Evolutionary conservation across 2,797 vertebrate species (phyloP), one percentile per base, ranked within the genome.

Genomic region (Hephaestus fuliginosus): DNA sequence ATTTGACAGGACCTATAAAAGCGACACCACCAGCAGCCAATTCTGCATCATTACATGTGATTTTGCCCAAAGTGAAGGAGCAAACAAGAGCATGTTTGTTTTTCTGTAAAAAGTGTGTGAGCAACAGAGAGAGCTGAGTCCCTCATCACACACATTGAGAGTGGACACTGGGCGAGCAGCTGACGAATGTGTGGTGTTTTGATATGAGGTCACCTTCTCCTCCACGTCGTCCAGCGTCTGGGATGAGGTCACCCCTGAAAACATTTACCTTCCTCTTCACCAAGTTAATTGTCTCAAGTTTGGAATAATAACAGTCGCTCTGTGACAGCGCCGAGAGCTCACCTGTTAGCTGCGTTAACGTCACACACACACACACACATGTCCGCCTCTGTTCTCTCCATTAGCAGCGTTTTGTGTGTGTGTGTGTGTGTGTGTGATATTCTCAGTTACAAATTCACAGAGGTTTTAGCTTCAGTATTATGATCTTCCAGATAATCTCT

Each of bases 401-500:
- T 49, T 44, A 44, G 46, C 13, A 14, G 13, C 25, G 68, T 48
- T 80, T 60, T 3, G 30, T 33, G 30, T 33, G 30, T 33, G 30
- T 33, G 25, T 25, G 30, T 73, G 60, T 68, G 56, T 49, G n/a
- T 48, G 60, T 68, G 56, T 49, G n/a, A 41, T 43, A 8, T 20
- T 77, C 57, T 87, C 65, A 71, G 39, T 70, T 80, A 76, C 67
- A 86, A 84, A 83, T 74, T 82, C 71, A 76, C 63, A 65, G 65
- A n/a, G 51, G 71, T 77, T 89, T 88, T 70, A 83, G 60, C 66
- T 69, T 84, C 67, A 56, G 71, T 72, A 76, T 77, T 56, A 79
- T 43, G 52, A 68, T 86, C 70, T 60, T 64, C 36, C 80, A 78
- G 75, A 85, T 83, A 85, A 86, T 86, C 90, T 80, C 83, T 58